Percentiles rank a stretch among this genome's conserved stretches.
Evolutionary conservation across 2,888 invertebrate genomes (phyloP).

Genomic region (Drosophila paramelanica): DNA sequence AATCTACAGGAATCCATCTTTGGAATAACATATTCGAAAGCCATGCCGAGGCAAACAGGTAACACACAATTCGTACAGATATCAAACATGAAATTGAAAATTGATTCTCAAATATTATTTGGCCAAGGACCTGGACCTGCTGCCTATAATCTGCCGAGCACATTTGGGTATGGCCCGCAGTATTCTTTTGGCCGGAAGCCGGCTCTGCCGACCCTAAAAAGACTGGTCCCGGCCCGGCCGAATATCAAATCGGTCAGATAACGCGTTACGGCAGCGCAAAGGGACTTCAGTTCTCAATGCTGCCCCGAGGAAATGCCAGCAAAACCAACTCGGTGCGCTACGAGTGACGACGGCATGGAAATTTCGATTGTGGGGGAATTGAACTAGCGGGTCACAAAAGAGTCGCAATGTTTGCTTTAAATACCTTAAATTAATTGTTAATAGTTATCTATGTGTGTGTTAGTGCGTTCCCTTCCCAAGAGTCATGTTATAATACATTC

Average conservation of each 20-base stretch:
- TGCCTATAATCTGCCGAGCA: conserved; percentile 61
- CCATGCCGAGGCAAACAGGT: conserved; percentile 37
- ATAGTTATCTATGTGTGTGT: not conserved
- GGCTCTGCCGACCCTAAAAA: conserved; percentile 17
- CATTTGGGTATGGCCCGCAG: conserved; percentile 52
- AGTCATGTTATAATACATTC: too few relatives aligned
- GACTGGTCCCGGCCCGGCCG: conserved; percentile 60
- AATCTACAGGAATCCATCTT: not conserved
- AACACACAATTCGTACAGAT: not conserved
- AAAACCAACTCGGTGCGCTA: conserved; percentile 43
- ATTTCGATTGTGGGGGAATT: not conserved
- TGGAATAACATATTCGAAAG: not conserved
- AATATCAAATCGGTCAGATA: conserved; percentile 58
- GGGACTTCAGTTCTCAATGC: conserved; percentile 53
- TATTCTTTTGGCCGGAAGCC: conserved; percentile 53
- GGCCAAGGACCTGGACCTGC: conserved; percentile 63
- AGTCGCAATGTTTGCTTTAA: not conserved
- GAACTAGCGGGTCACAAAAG: not conserved
- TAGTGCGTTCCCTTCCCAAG: not conserved
- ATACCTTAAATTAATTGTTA: not conserved
- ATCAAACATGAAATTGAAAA: too few relatives aligned
- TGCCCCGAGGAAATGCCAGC: conserved; percentile 36
- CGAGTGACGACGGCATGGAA: conserved; percentile 10
- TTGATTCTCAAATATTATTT: too few relatives aligned
- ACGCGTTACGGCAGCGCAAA: conserved; percentile 54